phyloP scores from a whole-genome alignment of 30 jellyfish, hydroid and myxozoan genomes.

The Phacellophora camtschatica region DNA sequence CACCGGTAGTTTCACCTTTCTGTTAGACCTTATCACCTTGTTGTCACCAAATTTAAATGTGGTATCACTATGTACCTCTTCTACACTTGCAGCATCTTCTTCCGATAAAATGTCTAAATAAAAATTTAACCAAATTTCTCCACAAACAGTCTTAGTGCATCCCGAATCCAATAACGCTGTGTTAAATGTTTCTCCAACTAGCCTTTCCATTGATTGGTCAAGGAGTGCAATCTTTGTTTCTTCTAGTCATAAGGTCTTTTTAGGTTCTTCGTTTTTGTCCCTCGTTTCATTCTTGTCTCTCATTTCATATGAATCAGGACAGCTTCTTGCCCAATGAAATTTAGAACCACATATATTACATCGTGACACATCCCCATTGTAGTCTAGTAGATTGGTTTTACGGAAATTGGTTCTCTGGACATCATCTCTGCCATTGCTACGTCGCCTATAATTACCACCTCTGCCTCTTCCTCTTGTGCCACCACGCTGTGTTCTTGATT shows the following conservation, averaged over 20 bases:
- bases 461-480: too few species aligned
- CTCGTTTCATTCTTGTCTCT: background rate
- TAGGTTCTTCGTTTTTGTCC: background rate
- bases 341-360: slow-evolving; percentile 43
- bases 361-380: slow-evolving; percentile 19
- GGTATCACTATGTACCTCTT: background rate
- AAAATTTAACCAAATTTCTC: slow-evolving; percentile 28
- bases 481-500: too few species aligned
- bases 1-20: background rate
- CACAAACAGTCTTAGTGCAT: slow-evolving; percentile 50
- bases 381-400: slow-evolving; percentile 28
- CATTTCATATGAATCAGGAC: slow-evolving; percentile 34
- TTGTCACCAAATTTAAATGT: slow-evolving; percentile 39
- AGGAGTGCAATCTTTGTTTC: background rate
- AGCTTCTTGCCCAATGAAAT: slow-evolving; percentile 48
- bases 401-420: too few species aligned
- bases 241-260: background rate
- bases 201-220: background rate
- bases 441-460: too few species aligned
- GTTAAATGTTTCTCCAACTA: slow-evolving; percentile 46
- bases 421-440: too few species aligned
- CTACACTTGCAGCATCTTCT: background rate
- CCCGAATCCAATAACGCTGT: slow-evolving; percentile 50
- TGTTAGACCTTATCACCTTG: background rate
- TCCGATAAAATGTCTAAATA: background rate